Percentiles rank a stretch among this genome's conserved stretches.
These are phyloP conservation scores for Falco peregrinus DNA, from an alignment of 2,797 vertebrate species.

Conservation along the genomic window DNA sequence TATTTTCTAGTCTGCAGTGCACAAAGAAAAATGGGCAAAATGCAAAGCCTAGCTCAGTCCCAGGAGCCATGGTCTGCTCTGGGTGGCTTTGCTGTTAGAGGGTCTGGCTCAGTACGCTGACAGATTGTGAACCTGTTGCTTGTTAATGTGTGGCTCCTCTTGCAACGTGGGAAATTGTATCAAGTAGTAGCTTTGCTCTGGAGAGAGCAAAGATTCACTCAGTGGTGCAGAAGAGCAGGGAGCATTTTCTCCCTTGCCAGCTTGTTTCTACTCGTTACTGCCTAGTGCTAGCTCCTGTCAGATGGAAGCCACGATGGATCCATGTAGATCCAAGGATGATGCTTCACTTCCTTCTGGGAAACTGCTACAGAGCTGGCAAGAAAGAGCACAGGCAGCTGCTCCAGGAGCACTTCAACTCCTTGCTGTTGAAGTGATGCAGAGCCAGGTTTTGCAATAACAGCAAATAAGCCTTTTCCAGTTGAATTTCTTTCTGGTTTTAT, in stretches of 20 bases:
- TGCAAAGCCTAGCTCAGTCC: not conserved
- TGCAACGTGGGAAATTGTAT: not conserved
- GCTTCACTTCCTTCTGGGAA: constrained; percentile 6
- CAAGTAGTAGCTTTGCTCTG: not conserved
- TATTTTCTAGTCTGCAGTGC: not conserved
- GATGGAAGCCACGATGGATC: not conserved
- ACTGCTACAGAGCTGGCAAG: not conserved
- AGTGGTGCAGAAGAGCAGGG: not conserved
- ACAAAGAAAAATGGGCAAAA: not conserved
- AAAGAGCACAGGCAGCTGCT: not conserved
- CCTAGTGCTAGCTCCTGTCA: not conserved
- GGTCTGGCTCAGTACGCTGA: not conserved
- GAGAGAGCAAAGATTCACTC: not conserved
- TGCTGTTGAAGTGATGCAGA: not conserved
- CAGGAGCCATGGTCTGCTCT: not conserved
- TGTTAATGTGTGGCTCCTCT: not conserved
- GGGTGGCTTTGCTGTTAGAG: not conserved
- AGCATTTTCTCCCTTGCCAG: not conserved
- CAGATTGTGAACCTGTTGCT: constrained; percentile 29
- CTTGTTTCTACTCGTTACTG: not conserved
- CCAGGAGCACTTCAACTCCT: not conserved
- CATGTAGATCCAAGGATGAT: not conserved
- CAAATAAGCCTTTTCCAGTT: not conserved
- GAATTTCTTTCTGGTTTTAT: not conserved
- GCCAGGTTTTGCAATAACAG: not conserved